Conservation (phyloP, 2,797 vertebrate genomes). For the Mormyrus proboscirostris region DNA sequence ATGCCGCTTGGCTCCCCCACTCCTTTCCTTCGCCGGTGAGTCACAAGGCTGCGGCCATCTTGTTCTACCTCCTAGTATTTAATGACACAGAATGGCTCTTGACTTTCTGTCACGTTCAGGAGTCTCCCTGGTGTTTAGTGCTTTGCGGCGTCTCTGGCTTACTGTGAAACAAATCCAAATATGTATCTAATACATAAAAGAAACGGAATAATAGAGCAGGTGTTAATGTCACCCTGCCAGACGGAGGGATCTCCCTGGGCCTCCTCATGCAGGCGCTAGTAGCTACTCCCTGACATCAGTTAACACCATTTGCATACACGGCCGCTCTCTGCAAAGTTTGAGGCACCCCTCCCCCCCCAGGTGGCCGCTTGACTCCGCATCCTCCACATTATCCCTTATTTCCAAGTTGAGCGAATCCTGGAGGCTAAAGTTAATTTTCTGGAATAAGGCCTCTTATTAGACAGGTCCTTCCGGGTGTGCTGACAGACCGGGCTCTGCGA, state of each 20-base stretch:
- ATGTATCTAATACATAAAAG: neutral
- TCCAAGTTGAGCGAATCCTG: constrained; percentile 17
- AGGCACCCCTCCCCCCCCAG: constrained; percentile 3
- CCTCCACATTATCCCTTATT: constrained; percentile 29
- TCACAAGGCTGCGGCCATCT: neutral
- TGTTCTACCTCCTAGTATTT: neutral
- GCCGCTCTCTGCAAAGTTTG: constrained; percentile 6
- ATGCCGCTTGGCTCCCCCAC: neutral
- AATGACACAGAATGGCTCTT: neutral
- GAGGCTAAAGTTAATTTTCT: constrained; percentile 29
- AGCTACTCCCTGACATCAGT: constrained; percentile 23
- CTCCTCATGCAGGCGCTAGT: neutral
- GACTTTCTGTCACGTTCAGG: neutral
- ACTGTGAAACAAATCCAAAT: neutral
- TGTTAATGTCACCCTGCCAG: neutral
- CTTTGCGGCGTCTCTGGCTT: neutral
- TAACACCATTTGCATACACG: constrained; percentile 18
- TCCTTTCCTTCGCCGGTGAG: neutral
- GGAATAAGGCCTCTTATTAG: constrained; percentile 30
- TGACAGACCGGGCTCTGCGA: constrained; percentile 24
- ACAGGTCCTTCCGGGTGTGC: neutral
- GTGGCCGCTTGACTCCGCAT: constrained; percentile 16
- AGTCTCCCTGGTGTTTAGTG: neutral
- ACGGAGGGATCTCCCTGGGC: neutral
- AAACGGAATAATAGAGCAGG: neutral